Conservation (phyloP, 2,113 vertebrate genomes). For the Megaceryle torquata region DNA sequence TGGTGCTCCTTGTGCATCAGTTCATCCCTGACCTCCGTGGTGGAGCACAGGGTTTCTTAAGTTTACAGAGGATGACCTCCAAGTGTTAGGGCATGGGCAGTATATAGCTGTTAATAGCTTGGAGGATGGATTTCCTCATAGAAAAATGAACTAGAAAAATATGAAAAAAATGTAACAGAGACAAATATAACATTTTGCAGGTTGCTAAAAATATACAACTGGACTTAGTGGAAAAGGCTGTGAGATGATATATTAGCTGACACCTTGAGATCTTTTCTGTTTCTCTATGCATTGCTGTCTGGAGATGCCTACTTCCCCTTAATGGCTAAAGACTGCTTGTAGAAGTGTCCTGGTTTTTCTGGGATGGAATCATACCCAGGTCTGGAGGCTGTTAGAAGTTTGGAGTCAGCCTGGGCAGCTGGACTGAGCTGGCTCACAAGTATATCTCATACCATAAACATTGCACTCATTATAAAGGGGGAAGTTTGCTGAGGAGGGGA, state of each 20-base stretch:
- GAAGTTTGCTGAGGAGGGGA: not conserved
- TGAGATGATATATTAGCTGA: not conserved
- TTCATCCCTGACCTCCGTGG: not conserved
- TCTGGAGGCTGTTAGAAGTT: no score
- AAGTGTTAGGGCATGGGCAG: no score
- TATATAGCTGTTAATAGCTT: not conserved
- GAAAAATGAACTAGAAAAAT: not conserved
- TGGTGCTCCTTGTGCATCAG: rapidly evolving
- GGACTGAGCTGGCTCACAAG: not conserved
- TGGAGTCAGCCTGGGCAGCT: not conserved
- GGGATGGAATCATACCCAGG: no score
- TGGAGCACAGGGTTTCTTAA: not conserved
- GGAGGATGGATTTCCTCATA: not conserved
- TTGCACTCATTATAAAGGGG: not conserved
- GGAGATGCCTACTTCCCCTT: not conserved
- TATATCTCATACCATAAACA: not conserved
- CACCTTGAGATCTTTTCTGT: not conserved
- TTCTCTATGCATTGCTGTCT: not conserved
- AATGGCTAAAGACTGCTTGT: not conserved
- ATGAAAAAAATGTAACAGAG: not conserved
- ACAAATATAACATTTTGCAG: not conserved
- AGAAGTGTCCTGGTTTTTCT: not conserved
- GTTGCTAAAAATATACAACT: not conserved
- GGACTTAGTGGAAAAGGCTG: not conserved
- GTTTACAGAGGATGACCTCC: not conserved